Evolutionary conservation across 2,797 vertebrate species (phyloP), one percentile per base, ranked within the genome.

Genomic region (Alosa sapidissima): DNA sequence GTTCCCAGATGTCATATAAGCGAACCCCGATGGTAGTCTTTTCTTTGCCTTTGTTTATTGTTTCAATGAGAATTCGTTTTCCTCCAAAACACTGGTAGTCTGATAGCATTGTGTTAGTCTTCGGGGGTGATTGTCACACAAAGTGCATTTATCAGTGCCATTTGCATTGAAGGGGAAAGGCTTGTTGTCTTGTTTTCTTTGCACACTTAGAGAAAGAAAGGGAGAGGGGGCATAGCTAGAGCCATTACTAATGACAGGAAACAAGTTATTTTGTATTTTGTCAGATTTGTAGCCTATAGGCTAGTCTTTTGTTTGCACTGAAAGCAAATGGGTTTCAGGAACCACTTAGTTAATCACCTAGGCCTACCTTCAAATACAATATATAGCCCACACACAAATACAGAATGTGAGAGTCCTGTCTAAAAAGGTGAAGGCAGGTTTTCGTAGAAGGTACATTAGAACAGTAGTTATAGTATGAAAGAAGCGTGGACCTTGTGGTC

Each of bases 141-240:
- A 65, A 24, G 21, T 7, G n/a, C 1, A 62, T 24, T 2, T 21
- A 62, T 62, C 28, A 36, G 65, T 72, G 11, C 14, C 28, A 72
- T 72, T 72, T 72, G 65, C 65, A 72, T 72, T 72, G 28, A 72
- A 36, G 28, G 24, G 65, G 65, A 72, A 72, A 62, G 33, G 33
- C 28, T 36, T 13, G 65, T 10, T 6, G 65, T 72, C 0, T 5
- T 68, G 65, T 36, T 68, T 36, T 36, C 65, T 68, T 68, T 36
- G 65, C 65, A 68, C 24, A 33, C 60, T 65, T 28, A 21, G 24
- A 2, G 62, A 13, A 7, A 65, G 24, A 33, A 0, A 33, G 24
- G 11, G 24, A 65, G 24, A 33, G 62, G 28, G 54, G 54, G 5
- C 1, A 55, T 21, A 1, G 16, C 54, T 55, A 41, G 41, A 41